phyloP scores from a whole-genome alignment of 2,797 vertebrate species.

The Scolopax rusticola region DNA sequence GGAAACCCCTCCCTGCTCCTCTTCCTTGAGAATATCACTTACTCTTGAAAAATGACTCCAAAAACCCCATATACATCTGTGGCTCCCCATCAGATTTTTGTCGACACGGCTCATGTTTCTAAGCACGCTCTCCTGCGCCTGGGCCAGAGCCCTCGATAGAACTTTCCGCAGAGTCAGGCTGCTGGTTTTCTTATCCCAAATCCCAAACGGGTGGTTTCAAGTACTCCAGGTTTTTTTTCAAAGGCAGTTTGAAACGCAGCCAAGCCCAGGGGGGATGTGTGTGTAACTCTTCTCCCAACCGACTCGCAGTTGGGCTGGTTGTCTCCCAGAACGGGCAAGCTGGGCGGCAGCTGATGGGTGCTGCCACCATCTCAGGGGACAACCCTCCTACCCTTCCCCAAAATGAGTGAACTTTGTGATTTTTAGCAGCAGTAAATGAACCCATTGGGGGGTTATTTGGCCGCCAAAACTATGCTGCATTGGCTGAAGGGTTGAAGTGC shows the following conservation, averaged over 20 bases:
- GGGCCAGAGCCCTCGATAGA: not conserved
- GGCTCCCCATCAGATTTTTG: not conserved
- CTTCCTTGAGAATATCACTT: not conserved
- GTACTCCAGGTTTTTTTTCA: constrained; percentile 38
- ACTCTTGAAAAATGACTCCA: not conserved
- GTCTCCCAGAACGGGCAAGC: not conserved
- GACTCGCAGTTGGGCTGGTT: not conserved
- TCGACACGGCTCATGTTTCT: not conserved
- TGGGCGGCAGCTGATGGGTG: not conserved
- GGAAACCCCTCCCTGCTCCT: not conserved
- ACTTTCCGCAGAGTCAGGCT: constrained; percentile 29
- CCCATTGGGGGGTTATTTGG: not conserved
- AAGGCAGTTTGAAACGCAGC: constrained; percentile 16
- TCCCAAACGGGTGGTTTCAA: not conserved
- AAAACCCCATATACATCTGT: not conserved
- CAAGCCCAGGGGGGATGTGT: not conserved
- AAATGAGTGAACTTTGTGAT: not conserved
- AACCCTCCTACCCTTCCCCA: fast-evolving
- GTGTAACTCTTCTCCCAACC: not conserved
- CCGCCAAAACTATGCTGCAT: not conserved
- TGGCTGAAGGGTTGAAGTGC: not conserved
- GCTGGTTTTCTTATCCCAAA: constrained; percentile 43
- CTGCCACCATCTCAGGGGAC: not conserved
- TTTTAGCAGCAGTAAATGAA: not conserved
- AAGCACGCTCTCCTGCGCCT: not conserved